A percentile compares a stretch with the other conserved stretches of the same genome.
Evolutionary conservation across 2,113 vertebrate genomes (phyloP).

Genomic region (Uria aalge): DNA sequence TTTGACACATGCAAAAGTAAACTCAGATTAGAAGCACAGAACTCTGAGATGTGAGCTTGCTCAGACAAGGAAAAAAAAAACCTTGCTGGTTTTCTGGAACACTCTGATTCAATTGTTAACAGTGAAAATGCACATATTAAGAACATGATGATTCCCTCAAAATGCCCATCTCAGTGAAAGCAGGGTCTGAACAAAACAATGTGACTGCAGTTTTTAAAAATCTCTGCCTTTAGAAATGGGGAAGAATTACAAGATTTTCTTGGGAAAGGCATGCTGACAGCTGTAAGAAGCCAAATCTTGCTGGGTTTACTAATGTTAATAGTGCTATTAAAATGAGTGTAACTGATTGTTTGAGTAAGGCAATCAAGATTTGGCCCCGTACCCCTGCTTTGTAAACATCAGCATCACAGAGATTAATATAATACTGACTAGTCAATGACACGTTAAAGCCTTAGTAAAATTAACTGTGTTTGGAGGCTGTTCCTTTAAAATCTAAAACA

Average conservation of each 20-base stretch:
- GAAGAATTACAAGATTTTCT: neutral
- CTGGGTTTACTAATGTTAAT: neutral
- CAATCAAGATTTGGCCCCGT: neutral
- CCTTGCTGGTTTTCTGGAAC: neutral
- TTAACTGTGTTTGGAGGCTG: neutral
- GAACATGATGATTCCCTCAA: neutral
- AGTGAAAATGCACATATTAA: neutral
- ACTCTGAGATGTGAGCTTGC: neutral
- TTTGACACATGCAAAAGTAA: neutral
- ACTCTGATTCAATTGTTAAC: neutral
- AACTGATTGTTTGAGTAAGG: neutral
- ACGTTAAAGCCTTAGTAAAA: conserved; percentile 3
- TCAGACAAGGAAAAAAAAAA: neutral
- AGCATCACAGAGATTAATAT: neutral
- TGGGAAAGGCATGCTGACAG: neutral
- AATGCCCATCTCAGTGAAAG: neutral
- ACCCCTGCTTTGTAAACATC: neutral
- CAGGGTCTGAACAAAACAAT: neutral
- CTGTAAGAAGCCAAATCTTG: neutral
- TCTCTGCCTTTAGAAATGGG: neutral
- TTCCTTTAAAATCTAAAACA: conserved; percentile 32
- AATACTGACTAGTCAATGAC: neutral
- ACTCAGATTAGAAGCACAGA: neutral
- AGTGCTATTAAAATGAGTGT: neutral
- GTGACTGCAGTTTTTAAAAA: neutral